Evolutionary conservation across 2,888 invertebrate genomes (phyloP).

Genomic region (Heliconius erato): DNA sequence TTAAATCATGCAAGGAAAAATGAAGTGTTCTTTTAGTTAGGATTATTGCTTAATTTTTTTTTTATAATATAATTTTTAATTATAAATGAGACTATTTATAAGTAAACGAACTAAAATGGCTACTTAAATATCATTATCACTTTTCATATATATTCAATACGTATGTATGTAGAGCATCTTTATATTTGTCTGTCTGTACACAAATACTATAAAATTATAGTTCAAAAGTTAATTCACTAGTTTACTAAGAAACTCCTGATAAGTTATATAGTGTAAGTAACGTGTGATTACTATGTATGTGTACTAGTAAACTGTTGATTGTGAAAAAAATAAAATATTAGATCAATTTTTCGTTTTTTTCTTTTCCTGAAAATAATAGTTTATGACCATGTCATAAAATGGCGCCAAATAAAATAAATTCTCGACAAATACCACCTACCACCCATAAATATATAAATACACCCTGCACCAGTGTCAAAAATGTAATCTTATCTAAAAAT

Average conservation of each 20-base stretch:
- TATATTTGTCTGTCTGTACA: constrained; percentile 21
- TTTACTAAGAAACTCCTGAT: neutral
- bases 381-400: neutral
- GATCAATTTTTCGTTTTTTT: neutral
- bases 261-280: constrained; percentile 1
- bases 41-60: too few relatives aligned
- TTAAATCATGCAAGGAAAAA: too few relatives aligned
- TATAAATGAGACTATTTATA: neutral
- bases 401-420: neutral
- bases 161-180: neutral
- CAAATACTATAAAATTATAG: neutral
- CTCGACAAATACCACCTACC: too few relatives aligned
- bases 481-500: too few relatives aligned
- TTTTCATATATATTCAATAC: neutral
- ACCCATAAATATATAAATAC: too few relatives aligned
- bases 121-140: constrained; percentile 1
- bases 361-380: neutral
- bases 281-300: constrained; percentile 8
- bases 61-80: too few relatives aligned
- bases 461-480: too few relatives aligned
- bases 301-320: constrained; percentile 7
- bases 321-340: constrained; percentile 11
- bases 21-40: too few relatives aligned
- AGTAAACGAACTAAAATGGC: neutral
- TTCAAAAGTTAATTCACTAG: neutral